Conservation (phyloP, 2,888 invertebrate genomes). For the Drosophila pseudotalamancana region DNA sequence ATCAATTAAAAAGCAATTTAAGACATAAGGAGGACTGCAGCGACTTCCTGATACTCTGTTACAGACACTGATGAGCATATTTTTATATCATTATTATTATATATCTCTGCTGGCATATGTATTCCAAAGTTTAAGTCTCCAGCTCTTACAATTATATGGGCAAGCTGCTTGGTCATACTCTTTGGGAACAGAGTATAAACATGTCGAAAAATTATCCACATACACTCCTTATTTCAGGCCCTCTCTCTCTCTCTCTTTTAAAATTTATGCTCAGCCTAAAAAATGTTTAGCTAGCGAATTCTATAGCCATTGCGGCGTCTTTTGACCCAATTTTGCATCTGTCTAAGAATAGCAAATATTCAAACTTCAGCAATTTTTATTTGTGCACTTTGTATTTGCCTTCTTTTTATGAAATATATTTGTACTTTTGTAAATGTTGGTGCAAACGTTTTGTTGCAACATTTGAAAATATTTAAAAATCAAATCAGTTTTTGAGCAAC, state of each 20-base stretch:
- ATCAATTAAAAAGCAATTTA: constrained; percentile 70
- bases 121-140: too few relatives aligned
- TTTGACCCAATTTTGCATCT: constrained; percentile 63
- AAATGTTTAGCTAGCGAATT: constrained; percentile 52
- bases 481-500: neutral
- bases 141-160: too few relatives aligned
- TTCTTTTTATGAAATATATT: neutral
- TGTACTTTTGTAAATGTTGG: neutral
- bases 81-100: too few relatives aligned
- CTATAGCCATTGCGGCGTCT: too few relatives aligned
- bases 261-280: constrained; percentile 35
- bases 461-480: neutral
- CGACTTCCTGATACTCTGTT: too few relatives aligned
- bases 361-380: constrained; percentile 33
- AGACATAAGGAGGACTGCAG: too few relatives aligned
- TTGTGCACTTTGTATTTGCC: neutral
- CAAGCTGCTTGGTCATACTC: too few relatives aligned
- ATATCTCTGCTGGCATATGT: too few relatives aligned
- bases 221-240: neutral
- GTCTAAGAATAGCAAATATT: constrained; percentile 65
- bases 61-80: too few relatives aligned
- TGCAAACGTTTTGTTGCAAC: neutral
- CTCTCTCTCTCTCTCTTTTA: constrained; percentile 1
- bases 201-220: constrained; percentile 9
- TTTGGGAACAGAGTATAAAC: constrained; percentile 12